Conservation (phyloP, 2,888 invertebrate genomes). For the Pseudanteris insignis region DNA sequence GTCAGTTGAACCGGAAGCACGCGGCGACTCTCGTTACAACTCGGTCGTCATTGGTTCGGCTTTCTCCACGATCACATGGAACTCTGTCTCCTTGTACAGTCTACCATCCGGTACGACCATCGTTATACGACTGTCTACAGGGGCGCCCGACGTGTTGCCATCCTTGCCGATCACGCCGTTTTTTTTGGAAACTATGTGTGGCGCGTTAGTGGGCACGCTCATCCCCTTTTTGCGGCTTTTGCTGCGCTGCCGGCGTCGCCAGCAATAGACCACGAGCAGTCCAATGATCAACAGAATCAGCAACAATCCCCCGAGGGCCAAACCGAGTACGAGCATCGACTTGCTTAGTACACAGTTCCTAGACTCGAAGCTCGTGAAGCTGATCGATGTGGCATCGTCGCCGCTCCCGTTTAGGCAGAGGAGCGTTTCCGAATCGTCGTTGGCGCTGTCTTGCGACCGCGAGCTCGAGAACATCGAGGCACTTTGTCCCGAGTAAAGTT, state of each 20-base stretch:
- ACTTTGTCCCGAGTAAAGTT: conserved; percentile 50
- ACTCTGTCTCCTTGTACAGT: conserved; percentile 85
- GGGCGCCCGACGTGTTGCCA: conserved; percentile 37
- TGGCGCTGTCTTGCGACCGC: conserved; percentile 51
- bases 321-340: conserved; percentile 55
- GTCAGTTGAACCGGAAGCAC: conserved; percentile 46
- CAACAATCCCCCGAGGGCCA: conserved; percentile 49
- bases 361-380: conserved; percentile 56
- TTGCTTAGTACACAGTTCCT: conserved; percentile 55
- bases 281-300: conserved; percentile 45
- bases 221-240: conserved; percentile 64
- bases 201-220: conserved; percentile 61
- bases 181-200: conserved; percentile 65
- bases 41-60: conserved; percentile 84
- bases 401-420: conserved; percentile 52
- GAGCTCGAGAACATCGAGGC: conserved; percentile 30
- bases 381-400: conserved; percentile 48
- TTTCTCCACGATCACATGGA: conserved; percentile 85
- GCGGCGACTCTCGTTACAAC: conserved; percentile 69
- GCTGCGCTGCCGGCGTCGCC: conserved; percentile 61
- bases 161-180: conserved; percentile 68
- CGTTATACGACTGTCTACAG: conserved; percentile 62
- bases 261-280: conserved; percentile 56
- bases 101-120: conserved; percentile 83
- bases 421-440: conserved; percentile 57